A percentile compares a stretch with the other conserved stretches of the same genome.
phyloP scores from a whole-genome alignment of 2,888 invertebrate species.

The Caenorhabditis sp. region DNA sequence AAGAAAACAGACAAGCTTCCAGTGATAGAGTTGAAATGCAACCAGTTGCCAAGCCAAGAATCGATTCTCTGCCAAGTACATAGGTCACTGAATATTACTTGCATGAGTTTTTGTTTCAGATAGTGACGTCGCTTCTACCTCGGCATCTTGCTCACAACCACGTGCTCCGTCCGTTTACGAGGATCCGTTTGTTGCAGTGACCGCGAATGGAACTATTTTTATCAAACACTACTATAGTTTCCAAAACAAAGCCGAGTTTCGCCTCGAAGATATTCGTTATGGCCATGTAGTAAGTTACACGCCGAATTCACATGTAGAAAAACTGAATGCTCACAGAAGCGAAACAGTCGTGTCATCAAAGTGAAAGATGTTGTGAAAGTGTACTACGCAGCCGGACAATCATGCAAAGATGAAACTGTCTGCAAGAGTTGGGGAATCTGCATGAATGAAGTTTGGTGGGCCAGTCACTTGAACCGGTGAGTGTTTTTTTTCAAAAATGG shows the following conservation, averaged over 20 bases:
- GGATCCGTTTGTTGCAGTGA: conserved; percentile 67
- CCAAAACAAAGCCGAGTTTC: conserved; percentile 61
- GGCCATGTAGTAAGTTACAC: conserved; percentile 44
- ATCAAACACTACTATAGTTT: conserved; percentile 66
- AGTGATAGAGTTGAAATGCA: conserved; percentile 26
- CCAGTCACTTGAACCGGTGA: conserved; percentile 66
- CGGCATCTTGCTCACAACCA: conserved; percentile 26
- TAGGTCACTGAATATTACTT: too few relatives aligned
- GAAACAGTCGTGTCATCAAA: conserved; percentile 39
- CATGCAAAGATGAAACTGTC: conserved; percentile 17
- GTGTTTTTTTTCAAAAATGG: background rate
- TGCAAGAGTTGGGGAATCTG: conserved; percentile 68
- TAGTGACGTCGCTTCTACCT: conserved; percentile 66
- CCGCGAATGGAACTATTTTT: conserved; percentile 59
- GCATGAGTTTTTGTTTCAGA: conserved; percentile 57
- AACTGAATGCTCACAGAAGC: conserved; percentile 23
- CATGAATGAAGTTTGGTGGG: conserved; percentile 69
- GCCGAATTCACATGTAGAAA: background rate
- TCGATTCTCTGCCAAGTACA: conserved; percentile 55
- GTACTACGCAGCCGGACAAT: conserved; percentile 39
- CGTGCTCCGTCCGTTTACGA: conserved; percentile 62
- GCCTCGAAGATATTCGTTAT: conserved; percentile 50
- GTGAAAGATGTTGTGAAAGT: conserved; percentile 26
- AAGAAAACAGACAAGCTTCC: conserved; percentile 9
- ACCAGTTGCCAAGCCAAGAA: conserved; percentile 12